Evolutionary conservation across 2,113 vertebrate species (phyloP), one percentile per base, ranked within the genome.

Genomic region (Pseudopipra pipra): DNA sequence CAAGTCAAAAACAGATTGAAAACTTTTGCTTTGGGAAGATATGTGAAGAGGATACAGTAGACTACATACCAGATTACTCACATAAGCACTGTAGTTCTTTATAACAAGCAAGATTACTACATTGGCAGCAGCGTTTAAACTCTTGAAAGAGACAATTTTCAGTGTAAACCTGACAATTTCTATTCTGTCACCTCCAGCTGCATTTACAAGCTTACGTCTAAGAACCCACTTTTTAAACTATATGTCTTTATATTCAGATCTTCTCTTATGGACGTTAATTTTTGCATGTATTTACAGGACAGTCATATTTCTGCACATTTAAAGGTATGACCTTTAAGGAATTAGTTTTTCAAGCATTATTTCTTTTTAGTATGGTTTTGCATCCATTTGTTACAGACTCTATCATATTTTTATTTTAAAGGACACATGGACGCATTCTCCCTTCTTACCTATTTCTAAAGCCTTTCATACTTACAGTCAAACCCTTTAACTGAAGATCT

Each of bases 121-220:
- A 79, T 2, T 55, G 8, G 3, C 7, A 68, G 22, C 16, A 28
- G 14, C 71, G 59, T 61, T 81, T 65, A 70, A 66, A 5, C 4
- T 66, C 8, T 16, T 90, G 23, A 85, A 68, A 71, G 8, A n/a
- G 5, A 41, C 6, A 52, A 18, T 63, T 78, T 85, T 72, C 27
- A 27, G 1, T 22, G 10, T 55, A 79, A 90, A 68, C 5, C 0
- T 58, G 31, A 66, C 11, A 80, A 28, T 74, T 81, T 68, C 5
- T 71, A 9, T 52, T 61, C 47, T 33, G 3, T 17, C 1, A 0
- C 12, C 5, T 51, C 35, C 2, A 3, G 16, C 10, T 47, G 5
- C 47, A 35, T 80, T 88, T 73, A n/a, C 11, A 75, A 83, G 7
- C 6, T 74, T 51, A 35, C 14, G 6, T 59, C 82, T 76, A 68